These are phyloP conservation scores for Phataginus tricuspis DNA, from an alignment of 2,797 vertebrate species.

Conservation along the genomic window DNA sequence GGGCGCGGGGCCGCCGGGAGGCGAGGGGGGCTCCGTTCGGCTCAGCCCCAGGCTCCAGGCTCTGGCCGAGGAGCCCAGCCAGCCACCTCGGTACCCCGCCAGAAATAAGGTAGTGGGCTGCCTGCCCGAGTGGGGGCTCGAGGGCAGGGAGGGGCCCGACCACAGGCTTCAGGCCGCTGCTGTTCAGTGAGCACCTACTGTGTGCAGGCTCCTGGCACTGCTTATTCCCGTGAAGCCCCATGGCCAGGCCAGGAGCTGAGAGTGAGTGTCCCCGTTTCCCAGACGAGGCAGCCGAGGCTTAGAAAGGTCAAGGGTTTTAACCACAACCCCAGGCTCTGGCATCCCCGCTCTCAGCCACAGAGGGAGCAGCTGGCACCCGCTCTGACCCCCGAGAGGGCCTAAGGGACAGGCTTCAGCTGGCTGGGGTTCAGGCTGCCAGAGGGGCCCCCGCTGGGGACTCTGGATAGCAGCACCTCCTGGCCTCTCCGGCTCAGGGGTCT, in stretches of 20 bases:
- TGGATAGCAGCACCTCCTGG: background rate
- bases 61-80: slow-evolving; percentile 80
- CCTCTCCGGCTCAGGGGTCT: background rate
- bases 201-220: fast-evolving
- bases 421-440: fast-evolving
- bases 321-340: fast-evolving
- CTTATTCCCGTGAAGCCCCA: fast-evolving
- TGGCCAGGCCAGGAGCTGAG: fast-evolving
- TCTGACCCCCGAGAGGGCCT: background rate
- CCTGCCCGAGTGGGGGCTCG: fast-evolving
- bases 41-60: slow-evolving; percentile 83
- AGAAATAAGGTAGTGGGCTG: slow-evolving; percentile 83
- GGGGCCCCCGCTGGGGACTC: fast-evolving
- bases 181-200: fast-evolving
- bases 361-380: background rate
- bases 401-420: fast-evolving
- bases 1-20: slow-evolving; percentile 74
- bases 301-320: fast-evolving
- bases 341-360: fast-evolving
- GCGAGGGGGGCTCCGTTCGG: fast-evolving
- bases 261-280: fast-evolving
- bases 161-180: fast-evolving
- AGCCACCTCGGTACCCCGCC: slow-evolving; percentile 65
- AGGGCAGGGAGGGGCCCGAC: too few species aligned
- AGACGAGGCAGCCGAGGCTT: background rate